Conservation (phyloP, 2,888 invertebrate species). For the Cheilosia pagana region DNA sequence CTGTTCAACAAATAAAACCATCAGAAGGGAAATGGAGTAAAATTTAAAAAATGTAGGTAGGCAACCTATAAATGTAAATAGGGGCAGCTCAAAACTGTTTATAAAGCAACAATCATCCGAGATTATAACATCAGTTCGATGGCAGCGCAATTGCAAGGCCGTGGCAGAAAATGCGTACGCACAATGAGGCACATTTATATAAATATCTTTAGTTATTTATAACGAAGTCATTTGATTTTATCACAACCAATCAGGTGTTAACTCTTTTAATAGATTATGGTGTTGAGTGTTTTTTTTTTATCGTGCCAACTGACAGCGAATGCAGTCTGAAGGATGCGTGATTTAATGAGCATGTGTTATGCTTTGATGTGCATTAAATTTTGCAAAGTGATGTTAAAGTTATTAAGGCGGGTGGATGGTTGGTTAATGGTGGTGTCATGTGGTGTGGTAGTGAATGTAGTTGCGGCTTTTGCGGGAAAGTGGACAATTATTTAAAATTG, state of each 20-base stretch:
- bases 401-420: constrained; percentile 7
- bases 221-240: constrained; percentile 36
- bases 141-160: constrained; percentile 7
- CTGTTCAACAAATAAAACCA: neutral
- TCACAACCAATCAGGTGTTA: constrained; percentile 45
- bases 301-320: constrained; percentile 12
- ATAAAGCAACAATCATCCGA: neutral
- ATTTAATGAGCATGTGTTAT: constrained; percentile 11
- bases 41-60: neutral
- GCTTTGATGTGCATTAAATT: constrained; percentile 19
- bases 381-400: constrained; percentile 2
- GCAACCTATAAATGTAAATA: neutral
- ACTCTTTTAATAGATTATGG: constrained; percentile 45
- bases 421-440: neutral
- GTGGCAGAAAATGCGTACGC: neutral
- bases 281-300: constrained; percentile 5
- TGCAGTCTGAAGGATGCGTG: constrained; percentile 37
- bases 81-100: neutral
- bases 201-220: constrained; percentile 46
- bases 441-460: too few relatives aligned
- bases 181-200: neutral
- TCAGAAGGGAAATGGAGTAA: neutral
- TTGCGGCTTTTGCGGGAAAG: too few relatives aligned
- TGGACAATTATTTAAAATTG: too few relatives aligned
- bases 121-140: constrained; percentile 5